Percentiles rank a stretch among this genome's conserved stretches.
These are phyloP conservation scores for Microtus pennsylvanicus DNA, from an alignment of 2,113 vertebrate genomes.

Conservation along the genomic window DNA sequence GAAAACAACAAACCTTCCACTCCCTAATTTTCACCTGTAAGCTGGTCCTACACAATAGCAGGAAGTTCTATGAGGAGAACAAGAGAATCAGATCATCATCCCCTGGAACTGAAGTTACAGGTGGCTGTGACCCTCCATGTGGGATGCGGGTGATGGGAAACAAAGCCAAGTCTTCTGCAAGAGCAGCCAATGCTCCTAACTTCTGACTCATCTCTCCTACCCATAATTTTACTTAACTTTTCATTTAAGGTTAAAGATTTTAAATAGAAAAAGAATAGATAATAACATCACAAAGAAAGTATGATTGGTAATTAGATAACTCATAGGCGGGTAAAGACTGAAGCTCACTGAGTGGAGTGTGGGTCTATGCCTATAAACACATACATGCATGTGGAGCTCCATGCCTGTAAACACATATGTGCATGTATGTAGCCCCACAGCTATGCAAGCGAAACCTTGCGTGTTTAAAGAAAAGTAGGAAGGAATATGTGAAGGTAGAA, in stretches of 20 bases:
- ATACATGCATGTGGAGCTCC: not conserved
- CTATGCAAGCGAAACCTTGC: not conserved
- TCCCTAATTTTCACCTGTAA: not conserved
- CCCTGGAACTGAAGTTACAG: not conserved
- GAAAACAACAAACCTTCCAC: not conserved
- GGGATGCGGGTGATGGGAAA: not conserved
- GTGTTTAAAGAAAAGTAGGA: not conserved
- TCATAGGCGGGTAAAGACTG: not conserved
- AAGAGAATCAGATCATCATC: too few relatives aligned
- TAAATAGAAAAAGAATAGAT: not conserved
- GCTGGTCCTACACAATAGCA: too few relatives aligned
- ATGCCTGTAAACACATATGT: not conserved
- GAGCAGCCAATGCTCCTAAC: not conserved
- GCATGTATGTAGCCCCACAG: not conserved
- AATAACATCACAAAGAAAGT: not conserved
- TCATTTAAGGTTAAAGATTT: not conserved
- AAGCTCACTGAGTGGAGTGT: not conserved
- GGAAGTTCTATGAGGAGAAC: not conserved
- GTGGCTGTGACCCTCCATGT: too few relatives aligned
- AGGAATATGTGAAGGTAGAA: not conserved
- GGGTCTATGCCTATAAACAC: not conserved
- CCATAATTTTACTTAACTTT: not conserved
- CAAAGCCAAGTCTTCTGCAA: not conserved
- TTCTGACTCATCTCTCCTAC: not conserved
- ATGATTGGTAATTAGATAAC: not conserved